These are phyloP conservation scores for Bos indicus DNA, from an alignment of 2,113 vertebrate genomes.

Conservation along the genomic window DNA sequence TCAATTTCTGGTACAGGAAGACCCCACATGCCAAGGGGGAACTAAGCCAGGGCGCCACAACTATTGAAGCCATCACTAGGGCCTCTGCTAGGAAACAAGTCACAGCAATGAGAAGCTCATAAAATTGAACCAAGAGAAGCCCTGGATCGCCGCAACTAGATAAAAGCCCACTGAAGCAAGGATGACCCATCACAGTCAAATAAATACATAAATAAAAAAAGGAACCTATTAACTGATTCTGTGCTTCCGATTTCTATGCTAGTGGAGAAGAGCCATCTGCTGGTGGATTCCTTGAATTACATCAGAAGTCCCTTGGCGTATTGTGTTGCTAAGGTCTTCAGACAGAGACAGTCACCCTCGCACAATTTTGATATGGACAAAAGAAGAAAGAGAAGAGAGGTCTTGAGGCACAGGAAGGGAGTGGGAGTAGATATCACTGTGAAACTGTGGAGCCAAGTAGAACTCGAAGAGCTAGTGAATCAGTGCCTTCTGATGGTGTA, in stretches of 20 bases:
- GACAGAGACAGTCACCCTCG: neutral
- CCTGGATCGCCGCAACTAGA: neutral
- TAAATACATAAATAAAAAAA: neutral
- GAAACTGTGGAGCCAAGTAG: neutral
- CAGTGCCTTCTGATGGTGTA: neutral
- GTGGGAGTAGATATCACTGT: neutral
- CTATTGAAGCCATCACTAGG: neutral
- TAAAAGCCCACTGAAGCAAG: neutral
- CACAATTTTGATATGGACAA: neutral
- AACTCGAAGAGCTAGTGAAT: neutral
- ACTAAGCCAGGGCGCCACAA: neutral
- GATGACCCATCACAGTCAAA: neutral
- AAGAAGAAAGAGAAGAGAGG: neutral
- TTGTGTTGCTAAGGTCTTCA: neutral
- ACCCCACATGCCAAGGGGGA: neutral
- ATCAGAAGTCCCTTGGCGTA: neutral
- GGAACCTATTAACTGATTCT: too few species aligned
- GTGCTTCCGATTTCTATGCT: too few species aligned
- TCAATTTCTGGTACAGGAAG: neutral
- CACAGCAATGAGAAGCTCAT: neutral
- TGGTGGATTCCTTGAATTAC: neutral
- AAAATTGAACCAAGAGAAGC: neutral
- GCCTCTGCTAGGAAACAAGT: neutral
- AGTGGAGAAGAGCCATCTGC: neutral
- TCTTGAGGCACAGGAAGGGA: neutral